Evolutionary conservation across 1,140 invertebrate genomes (phyloP).

Genomic region (Drosophila novamexicana): DNA sequence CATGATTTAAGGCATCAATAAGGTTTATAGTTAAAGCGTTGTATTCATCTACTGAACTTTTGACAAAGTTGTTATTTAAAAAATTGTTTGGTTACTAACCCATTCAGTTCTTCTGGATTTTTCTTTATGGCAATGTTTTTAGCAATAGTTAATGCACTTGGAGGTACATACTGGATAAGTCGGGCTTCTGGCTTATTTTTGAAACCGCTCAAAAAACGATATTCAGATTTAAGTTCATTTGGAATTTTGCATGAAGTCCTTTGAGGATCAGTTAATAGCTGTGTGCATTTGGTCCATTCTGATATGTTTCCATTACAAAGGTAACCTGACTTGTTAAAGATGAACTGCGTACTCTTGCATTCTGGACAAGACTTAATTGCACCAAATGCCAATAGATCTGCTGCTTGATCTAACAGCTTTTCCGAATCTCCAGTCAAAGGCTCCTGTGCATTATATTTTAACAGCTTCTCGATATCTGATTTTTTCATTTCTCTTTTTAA

Average conservation of each 20-base stretch:
- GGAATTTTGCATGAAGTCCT: conserved; percentile 91
- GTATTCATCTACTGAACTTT: too few relatives aligned
- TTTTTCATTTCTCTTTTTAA: conserved; percentile 86
- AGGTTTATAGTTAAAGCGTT: too few relatives aligned
- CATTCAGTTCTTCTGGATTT: conserved; percentile 86
- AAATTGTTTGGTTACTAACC: conserved; percentile 58
- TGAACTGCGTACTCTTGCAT: conserved; percentile 91
- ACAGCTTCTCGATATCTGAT: conserved; percentile 87
- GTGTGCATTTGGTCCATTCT: conserved; percentile 96
- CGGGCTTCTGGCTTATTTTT: conserved; percentile 88
- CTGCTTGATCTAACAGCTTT: conserved; percentile 91
- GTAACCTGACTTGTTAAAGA: conserved; percentile 91
- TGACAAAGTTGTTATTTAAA: not conserved
- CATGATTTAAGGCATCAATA: too few relatives aligned
- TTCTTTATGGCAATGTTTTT: conserved; percentile 84
- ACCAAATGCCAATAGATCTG: conserved; percentile 96
- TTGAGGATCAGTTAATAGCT: conserved; percentile 90
- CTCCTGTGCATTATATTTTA: conserved; percentile 90
- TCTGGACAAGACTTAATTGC: conserved; percentile 90
- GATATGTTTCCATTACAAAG: conserved; percentile 91
- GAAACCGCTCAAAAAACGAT: conserved; percentile 88
- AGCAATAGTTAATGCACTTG: conserved; percentile 82
- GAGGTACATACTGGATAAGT: conserved; percentile 87
- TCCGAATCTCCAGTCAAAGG: conserved; percentile 87
- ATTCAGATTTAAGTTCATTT: conserved; percentile 86